phyloP scores from a whole-genome alignment of 2,113 vertebrate species.

The Sterrhoptilus dennistouni region DNA sequence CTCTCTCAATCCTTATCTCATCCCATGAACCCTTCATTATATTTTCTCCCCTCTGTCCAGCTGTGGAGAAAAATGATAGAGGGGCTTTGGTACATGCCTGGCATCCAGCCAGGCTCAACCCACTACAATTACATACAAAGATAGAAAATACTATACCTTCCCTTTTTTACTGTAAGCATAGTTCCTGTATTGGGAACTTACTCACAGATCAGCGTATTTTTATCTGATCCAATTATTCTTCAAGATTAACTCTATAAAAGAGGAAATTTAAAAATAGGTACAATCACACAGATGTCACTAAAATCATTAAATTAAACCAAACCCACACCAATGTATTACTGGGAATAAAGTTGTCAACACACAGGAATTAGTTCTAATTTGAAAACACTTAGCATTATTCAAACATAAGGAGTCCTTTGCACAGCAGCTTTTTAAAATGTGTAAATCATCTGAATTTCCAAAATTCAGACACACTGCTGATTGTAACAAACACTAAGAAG shows the following conservation, averaged over 20 bases:
- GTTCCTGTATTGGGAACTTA: conserved; percentile 76
- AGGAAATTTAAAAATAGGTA: conserved; percentile 1
- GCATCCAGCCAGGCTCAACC: background rate
- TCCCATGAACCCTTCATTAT: background rate
- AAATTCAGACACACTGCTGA: background rate
- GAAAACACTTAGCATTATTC: background rate
- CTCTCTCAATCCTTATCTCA: background rate
- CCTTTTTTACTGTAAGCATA: conserved; percentile 67
- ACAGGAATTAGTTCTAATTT: background rate
- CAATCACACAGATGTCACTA: background rate
- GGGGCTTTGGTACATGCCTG: background rate
- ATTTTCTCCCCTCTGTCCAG: background rate
- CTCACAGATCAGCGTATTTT: conserved; percentile 76
- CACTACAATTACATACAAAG: background rate
- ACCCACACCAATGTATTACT: background rate
- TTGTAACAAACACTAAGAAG: background rate
- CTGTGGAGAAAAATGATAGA: background rate
- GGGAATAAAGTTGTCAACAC: background rate
- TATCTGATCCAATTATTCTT: conserved; percentile 84
- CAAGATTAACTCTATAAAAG: conserved; percentile 77
- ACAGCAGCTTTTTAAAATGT: background rate
- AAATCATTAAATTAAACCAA: background rate
- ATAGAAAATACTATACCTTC: conserved; percentile 66
- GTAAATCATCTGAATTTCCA: background rate
- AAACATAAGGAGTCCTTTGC: background rate